phyloP scores from a whole-genome alignment of 2,797 vertebrate genomes.

The Poliocrania exsul region DNA sequence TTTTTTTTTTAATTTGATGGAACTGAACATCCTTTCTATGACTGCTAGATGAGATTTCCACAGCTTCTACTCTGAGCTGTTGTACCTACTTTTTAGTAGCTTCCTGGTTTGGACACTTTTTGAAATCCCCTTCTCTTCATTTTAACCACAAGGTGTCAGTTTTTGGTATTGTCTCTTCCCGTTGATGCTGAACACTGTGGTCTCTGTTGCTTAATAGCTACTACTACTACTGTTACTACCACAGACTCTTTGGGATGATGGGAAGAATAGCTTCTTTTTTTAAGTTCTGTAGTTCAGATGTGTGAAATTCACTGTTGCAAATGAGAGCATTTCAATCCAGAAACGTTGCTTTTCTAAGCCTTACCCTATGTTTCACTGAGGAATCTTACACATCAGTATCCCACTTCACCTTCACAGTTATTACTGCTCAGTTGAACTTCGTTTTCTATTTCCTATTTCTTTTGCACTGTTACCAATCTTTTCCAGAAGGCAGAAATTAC shows the following conservation, averaged over 20 bases:
- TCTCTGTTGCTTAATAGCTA: background rate
- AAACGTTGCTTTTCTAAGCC: background rate
- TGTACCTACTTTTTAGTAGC: background rate
- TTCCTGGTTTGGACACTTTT: conserved; percentile 31
- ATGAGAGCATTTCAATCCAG: background rate
- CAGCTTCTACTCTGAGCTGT: background rate
- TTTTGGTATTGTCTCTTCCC: background rate
- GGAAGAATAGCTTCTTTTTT: background rate
- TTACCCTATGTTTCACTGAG: background rate
- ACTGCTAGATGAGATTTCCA: background rate
- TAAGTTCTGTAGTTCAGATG: background rate
- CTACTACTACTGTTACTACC: background rate
- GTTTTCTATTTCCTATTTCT: background rate
- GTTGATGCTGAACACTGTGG: background rate
- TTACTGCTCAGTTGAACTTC: background rate
- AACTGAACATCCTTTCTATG: background rate
- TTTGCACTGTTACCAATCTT: background rate
- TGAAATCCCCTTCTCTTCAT: conserved; percentile 35
- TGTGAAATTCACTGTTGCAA: background rate
- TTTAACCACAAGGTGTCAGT: conserved; percentile 4
- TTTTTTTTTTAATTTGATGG: background rate
- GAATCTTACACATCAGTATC: background rate
- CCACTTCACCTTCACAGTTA: background rate
- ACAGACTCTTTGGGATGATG: background rate
- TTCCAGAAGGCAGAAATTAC: background rate